A percentile compares a stretch with the other conserved stretches of the same genome.
Conservation (phyloP, 2,888 invertebrate species). For the Pocota personata region DNA sequence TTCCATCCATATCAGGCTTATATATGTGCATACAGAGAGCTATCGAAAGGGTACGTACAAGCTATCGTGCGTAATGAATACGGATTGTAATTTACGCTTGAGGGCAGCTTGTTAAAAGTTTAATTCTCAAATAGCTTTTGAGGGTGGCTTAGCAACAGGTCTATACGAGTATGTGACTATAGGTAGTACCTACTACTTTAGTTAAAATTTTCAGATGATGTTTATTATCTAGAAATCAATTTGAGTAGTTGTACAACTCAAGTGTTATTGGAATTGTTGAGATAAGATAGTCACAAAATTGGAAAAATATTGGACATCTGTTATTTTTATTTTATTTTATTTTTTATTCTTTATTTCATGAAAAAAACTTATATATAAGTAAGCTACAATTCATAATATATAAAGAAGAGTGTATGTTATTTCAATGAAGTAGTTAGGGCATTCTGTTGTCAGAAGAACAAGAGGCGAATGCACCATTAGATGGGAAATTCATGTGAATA, state of each 20-base stretch:
- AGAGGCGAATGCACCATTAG: too few relatives aligned
- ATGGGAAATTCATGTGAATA: too few relatives aligned
- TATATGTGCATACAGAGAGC: background rate
- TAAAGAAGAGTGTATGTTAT: too few relatives aligned
- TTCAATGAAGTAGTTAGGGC: too few relatives aligned
- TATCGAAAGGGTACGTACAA: background rate
- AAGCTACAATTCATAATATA: too few relatives aligned
- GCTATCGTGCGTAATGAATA: background rate
- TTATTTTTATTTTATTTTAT: too few relatives aligned
- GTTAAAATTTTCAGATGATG: background rate
- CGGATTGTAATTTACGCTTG: background rate
- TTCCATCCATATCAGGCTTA: background rate
- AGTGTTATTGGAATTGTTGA: too few relatives aligned
- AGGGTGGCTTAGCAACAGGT: background rate
- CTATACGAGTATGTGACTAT: background rate
- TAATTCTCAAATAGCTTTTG: background rate
- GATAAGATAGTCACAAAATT: too few relatives aligned
- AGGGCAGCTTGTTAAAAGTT: background rate
- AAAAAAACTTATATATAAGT: too few relatives aligned
- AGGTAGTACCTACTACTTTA: background rate
- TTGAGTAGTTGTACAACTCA: background rate
- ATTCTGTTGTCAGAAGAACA: too few relatives aligned
- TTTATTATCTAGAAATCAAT: background rate
- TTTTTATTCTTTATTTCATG: too few relatives aligned
- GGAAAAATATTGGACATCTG: too few relatives aligned